Evolutionary conservation across 2,888 invertebrate genomes (phyloP), one percentile per base, ranked within the genome.

Genomic region (Diachrysia chrysitis): DNA sequence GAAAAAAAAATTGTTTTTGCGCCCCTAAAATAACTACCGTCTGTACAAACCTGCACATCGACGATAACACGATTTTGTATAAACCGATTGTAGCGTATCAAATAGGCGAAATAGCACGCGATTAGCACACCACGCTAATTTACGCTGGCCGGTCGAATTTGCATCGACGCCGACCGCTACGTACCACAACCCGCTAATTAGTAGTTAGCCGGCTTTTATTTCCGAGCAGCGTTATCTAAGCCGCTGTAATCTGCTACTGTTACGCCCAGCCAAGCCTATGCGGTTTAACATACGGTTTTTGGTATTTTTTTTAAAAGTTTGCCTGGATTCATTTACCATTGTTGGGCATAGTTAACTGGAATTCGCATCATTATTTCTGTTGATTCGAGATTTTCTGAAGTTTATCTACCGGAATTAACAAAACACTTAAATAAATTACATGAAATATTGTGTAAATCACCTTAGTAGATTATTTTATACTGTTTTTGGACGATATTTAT

Each of bases 161-260:
- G 89, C 92, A 91, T 88, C 82, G 85, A 76, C 77, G 81, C 83
- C 77, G 79, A 77, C 83, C 83, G 81, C 87, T 83, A 68, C 80
- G 57, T 58, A 69, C 81, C 82, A 69, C 70, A 63, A 69, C 64
- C 81, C 80, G 83, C 91, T 94, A 95, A 95, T 95, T 95, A 94
- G 90, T 87, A 90, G 93, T 89, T 91, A 87, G 86, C 86, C 86
- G 91, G 74, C 87, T 93, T 94, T 94, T 95, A 93, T 94, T 94
- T 95, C 94, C 93, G 89, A 88, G 87, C 85, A 85, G 76, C 88
- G 89, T 87, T 94, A 94, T 94, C 94, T 93, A 89, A 90, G 89
- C 91, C 87, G 71, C 81, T 85, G 89, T 91, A 91, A 93, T 93
- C 93, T 88, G 90, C 91, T 85, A 83, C 90, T 81, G 87, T 85